A percentile compares a stretch with the other conserved stretches of the same genome.
Conservation (phyloP, 2,113 vertebrate species). For the Budorcas taxicolor region DNA sequence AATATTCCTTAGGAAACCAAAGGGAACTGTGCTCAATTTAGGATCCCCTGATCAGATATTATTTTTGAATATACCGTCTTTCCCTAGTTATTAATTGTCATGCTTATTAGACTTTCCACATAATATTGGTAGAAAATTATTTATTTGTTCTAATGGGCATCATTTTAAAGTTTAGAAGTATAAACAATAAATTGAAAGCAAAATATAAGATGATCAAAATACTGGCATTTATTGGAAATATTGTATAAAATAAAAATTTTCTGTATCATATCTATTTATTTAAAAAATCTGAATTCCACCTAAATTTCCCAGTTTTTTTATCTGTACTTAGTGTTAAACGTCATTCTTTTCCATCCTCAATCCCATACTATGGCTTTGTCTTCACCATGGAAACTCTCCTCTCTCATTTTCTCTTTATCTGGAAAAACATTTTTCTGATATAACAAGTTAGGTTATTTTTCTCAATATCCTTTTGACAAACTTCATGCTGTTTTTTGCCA, state of each 20-base stretch:
- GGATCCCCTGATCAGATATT: neutral
- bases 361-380: neutral
- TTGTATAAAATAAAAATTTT: neutral
- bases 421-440: neutral
- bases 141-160: neutral
- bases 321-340: neutral
- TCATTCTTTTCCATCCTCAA: neutral
- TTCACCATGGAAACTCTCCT: neutral
- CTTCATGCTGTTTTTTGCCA: constrained; percentile 81
- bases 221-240: neutral
- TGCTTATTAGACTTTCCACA: neutral
- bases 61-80: neutral
- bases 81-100: neutral
- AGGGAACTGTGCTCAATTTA: neutral
- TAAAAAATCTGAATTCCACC: constrained; percentile 5
- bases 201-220: constrained; percentile 7
- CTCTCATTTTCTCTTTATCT: neutral
- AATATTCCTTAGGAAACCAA: neutral
- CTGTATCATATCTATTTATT: neutral
- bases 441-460: neutral
- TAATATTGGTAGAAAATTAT: neutral
- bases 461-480: neutral
- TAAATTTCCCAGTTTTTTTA: neutral
- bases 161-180: neutral
- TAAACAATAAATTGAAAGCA: constrained; percentile 9